These are phyloP conservation scores for Maccullochella peelii DNA, from an alignment of 2,113 vertebrate genomes.

Conservation along the genomic window DNA sequence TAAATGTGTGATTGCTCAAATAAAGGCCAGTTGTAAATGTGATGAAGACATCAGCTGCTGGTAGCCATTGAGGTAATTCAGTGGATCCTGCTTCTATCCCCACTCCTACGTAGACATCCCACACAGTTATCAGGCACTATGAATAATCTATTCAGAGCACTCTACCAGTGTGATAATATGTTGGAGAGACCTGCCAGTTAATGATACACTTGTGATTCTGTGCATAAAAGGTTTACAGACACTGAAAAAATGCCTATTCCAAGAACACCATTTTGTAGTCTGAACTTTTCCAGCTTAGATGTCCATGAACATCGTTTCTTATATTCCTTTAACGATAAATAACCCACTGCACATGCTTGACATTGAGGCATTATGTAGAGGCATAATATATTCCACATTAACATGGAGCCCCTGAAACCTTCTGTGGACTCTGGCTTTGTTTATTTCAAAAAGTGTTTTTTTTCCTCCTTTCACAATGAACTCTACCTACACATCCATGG, in stretches of 20 bases:
- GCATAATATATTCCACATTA: not conserved
- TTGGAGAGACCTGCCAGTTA: conserved; percentile 71
- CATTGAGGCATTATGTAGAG: not conserved
- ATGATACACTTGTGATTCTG: conserved; percentile 75
- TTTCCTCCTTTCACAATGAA: not conserved
- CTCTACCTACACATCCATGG: not conserved
- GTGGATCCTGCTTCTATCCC: conserved; percentile 54
- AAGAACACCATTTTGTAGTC: conserved; percentile 37
- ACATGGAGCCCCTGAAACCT: not conserved
- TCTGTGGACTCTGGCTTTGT: not conserved
- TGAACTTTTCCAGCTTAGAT: conserved; percentile 19
- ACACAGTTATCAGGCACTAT: conserved; percentile 74
- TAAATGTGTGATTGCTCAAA: conserved; percentile 38
- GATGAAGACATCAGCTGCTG: conserved; percentile 61
- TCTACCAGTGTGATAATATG: conserved; percentile 71
- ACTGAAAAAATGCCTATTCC: conserved; percentile 4
- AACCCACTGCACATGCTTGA: not conserved
- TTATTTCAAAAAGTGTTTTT: not conserved
- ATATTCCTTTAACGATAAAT: not conserved
- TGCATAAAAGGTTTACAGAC: conserved; percentile 60
- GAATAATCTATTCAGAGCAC: conserved; percentile 79
- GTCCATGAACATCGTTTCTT: conserved; percentile 1
- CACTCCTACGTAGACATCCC: conserved; percentile 76
- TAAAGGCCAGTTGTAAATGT: conserved; percentile 58
- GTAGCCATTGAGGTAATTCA: conserved; percentile 52